These are phyloP conservation scores for Anarhynchus alexandrinus DNA, from an alignment of 2,113 vertebrate species.

Conservation along the genomic window DNA sequence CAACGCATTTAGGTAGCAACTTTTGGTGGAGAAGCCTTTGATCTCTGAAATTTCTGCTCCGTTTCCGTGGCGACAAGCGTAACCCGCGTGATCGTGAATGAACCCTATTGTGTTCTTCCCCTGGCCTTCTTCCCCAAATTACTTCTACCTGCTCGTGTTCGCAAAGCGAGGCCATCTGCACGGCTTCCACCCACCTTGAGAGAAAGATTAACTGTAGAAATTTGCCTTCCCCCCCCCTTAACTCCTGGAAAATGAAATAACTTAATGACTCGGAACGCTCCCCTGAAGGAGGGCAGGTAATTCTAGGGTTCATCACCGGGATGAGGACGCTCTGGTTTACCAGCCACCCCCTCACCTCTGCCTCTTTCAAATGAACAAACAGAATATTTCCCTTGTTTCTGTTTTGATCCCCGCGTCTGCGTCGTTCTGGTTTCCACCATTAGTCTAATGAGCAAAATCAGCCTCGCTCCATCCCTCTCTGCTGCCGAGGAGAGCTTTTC, in stretches of 20 bases:
- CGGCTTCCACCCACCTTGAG: neutral
- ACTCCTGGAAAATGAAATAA: conserved; percentile 17
- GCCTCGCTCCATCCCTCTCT: neutral
- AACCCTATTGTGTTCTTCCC: conserved; percentile 3
- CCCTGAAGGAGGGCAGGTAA: conserved; percentile 4
- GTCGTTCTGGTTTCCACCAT: neutral
- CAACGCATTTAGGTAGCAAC: neutral
- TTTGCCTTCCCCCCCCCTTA: neutral
- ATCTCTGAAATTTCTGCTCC: conserved; percentile 24
- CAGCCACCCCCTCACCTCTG: neutral
- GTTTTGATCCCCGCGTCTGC: neutral
- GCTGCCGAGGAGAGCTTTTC: neutral
- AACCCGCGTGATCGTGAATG: neutral
- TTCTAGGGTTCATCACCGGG: neutral
- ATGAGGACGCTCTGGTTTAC: neutral
- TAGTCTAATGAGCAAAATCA: neutral
- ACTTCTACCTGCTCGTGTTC: neutral
- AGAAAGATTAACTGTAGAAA: neutral
- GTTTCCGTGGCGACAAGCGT: neutral
- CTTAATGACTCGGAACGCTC: neutral
- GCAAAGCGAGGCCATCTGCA: neutral
- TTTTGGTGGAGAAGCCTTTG: conserved; percentile 33
- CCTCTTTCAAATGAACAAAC: neutral
- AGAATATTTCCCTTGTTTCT: neutral
- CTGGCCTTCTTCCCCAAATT: neutral